Evolutionary conservation across 2,888 invertebrate species (phyloP), one percentile per base, ranked within the genome.

Genomic region (Keiferia lycopersicella): DNA sequence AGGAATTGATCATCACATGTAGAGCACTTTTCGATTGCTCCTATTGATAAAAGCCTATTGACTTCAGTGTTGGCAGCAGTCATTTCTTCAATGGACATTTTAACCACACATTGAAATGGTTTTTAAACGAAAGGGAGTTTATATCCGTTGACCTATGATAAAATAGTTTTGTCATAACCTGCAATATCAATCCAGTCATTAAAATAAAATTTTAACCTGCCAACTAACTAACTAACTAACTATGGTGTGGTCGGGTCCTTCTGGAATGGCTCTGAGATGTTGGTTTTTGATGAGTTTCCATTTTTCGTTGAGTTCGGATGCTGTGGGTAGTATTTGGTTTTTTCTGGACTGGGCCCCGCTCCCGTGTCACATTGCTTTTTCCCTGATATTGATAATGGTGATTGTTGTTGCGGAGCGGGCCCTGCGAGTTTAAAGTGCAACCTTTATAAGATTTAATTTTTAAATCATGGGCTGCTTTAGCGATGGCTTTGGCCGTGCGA

Each of bases 191-290:
- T 30, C 57, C 57, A 57, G 3, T 57, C n/a, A n/a, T 34, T 4
- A 16, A 30, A 57, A 57, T 26, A 34, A 30, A 16, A 57, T 14
- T 57, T 30, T 34, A 57, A 57, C 30, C 57, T 26, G 30, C 57
- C 57, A 57, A 34, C 57, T n/a, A 57, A 12, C n/a, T n/a, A n/a
- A n/a, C n/a, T n/a, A n/a, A n/a, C n/a, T n/a, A n/a, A n/a, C n/a
- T n/a, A n/a, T n/a, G 57, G 57, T 39, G 39, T 12, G 39, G 10
- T 39, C 39, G 2, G 3, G 39, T 39, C 39, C 39, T 39, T 39
- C 8, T 3, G 3, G n/a, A n/a, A n/a, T 10, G 39, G 39, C 1
- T 39, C 39, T 39, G 39, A 12, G 39, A 12, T 12, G 11, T 12
- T 12, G 10, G 39, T 10, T 12, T 39, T 10, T 39, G 12, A 7